phyloP scores from a whole-genome alignment of 2,888 invertebrate species.

The Mythimna loreyi region DNA sequence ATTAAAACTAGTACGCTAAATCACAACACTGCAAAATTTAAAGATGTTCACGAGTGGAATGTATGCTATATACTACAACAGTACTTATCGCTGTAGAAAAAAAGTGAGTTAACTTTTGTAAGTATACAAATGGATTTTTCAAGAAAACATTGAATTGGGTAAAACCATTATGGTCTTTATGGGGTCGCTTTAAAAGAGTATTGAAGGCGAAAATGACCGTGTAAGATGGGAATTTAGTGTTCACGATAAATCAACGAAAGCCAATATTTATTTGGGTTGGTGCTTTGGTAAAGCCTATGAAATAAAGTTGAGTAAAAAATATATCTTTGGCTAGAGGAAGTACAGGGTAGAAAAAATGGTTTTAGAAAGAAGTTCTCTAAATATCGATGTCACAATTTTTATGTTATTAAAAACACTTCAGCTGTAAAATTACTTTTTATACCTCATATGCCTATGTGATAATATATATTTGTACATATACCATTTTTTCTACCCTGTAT shows the following conservation, averaged over 20 bases:
- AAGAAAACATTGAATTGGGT: slow-evolving; percentile 20
- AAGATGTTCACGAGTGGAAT: slow-evolving; percentile 70
- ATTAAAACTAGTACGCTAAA: slow-evolving; percentile 69
- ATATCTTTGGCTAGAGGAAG: slow-evolving; percentile 4
- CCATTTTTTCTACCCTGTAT: background rate
- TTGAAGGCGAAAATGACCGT: slow-evolving; percentile 18
- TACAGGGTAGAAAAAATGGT: background rate
- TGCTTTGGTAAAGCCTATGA: slow-evolving; percentile 16
- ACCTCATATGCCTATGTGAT: background rate
- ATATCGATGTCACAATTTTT: background rate
- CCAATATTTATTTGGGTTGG: slow-evolving; percentile 38
- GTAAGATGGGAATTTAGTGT: slow-evolving; percentile 21
- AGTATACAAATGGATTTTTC: slow-evolving; percentile 18
- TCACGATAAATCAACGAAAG: slow-evolving; percentile 27
- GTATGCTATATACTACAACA: slow-evolving; percentile 47
- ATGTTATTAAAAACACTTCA: background rate
- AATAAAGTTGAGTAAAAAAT: slow-evolving; percentile 33
- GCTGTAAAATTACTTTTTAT: background rate
- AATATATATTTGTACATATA: background rate
- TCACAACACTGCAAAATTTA: slow-evolving; percentile 81
- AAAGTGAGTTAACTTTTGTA: slow-evolving; percentile 5
- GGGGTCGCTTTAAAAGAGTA: slow-evolving; percentile 22
- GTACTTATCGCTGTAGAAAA: slow-evolving; percentile 10
- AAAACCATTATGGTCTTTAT: slow-evolving; percentile 23
- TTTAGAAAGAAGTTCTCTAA: background rate